Conservation (phyloP, 2,888 invertebrate genomes). For the Alitta virens region DNA sequence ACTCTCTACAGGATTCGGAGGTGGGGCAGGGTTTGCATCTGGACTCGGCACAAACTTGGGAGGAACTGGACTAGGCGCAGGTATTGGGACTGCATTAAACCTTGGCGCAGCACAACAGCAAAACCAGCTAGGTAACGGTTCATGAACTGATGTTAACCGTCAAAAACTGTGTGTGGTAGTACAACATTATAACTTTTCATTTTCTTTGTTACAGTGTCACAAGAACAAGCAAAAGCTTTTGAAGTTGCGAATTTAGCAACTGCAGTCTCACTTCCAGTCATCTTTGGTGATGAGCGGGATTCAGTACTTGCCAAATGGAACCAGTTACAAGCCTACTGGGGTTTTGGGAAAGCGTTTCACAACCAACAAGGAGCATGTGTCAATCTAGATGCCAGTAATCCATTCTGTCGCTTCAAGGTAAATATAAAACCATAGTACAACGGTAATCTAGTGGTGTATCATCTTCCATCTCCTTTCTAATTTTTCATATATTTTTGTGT, state of each 20-base stretch:
- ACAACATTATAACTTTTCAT: too few species aligned
- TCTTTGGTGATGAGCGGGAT: slow-evolving; percentile 94
- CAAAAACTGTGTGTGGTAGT: background rate
- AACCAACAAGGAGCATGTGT: slow-evolving; percentile 71
- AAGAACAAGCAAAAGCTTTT: slow-evolving; percentile 6
- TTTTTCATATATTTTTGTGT: too few species aligned
- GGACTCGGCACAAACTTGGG: slow-evolving; percentile 9
- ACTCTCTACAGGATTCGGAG: slow-evolving; percentile 12
- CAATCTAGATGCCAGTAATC: slow-evolving; percentile 83
- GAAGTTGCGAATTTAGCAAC: slow-evolving; percentile 34
- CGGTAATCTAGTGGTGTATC: too few species aligned
- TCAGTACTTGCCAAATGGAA: slow-evolving; percentile 92
- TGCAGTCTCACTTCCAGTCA: slow-evolving; percentile 57
- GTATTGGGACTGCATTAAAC: slow-evolving; percentile 10
- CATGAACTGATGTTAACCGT: too few species aligned
- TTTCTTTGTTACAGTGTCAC: slow-evolving; percentile 2
- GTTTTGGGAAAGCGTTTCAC: slow-evolving; percentile 66
- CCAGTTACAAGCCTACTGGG: slow-evolving; percentile 70
- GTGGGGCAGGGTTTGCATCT: slow-evolving; percentile 4
- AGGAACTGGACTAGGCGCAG: background rate
- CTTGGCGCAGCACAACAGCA: slow-evolving; percentile 1
- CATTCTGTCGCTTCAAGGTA: slow-evolving; percentile 84
- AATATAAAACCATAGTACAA: too few species aligned
- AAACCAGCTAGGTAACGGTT: slow-evolving; percentile 7
- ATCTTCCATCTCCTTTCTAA: too few species aligned